A percentile compares a stretch with the other conserved stretches of the same genome.
Conservation (phyloP, 2,797 vertebrate genomes). For the Channallabes apus region DNA sequence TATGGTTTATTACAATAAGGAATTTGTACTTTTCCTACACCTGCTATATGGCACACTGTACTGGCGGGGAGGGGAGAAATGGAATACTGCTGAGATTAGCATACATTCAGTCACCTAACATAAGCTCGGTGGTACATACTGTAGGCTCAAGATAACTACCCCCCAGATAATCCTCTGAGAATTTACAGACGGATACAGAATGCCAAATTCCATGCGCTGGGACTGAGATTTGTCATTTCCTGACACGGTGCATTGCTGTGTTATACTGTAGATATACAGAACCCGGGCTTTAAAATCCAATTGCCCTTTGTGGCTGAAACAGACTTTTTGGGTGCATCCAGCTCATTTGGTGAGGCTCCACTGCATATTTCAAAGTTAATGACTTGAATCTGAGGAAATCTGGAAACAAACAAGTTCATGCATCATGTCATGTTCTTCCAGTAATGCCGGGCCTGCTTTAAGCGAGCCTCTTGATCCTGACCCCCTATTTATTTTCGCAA, state of each 20-base stretch:
- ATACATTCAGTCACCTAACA: neutral
- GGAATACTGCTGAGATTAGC: neutral
- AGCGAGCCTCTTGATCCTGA: conserved; percentile 34
- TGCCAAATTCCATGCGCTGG: neutral
- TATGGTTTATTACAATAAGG: neutral
- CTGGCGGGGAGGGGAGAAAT: neutral
- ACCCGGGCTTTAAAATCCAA: neutral
- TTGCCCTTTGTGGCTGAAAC: neutral
- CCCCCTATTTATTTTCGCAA: conserved; percentile 55
- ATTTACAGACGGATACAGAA: neutral
- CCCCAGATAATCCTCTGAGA: neutral
- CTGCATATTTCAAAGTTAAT: conserved; percentile 57
- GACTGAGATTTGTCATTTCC: neutral
- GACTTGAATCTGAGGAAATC: conserved; percentile 55
- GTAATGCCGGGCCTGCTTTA: conserved; percentile 52
- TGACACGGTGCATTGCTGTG: neutral
- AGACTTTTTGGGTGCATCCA: neutral
- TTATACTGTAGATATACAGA: neutral
- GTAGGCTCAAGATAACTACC: neutral
- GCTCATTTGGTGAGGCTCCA: conserved; percentile 36
- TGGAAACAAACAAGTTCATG: conserved; percentile 60
- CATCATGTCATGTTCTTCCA: conserved; percentile 57
- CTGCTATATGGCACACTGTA: neutral
- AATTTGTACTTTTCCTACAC: neutral
- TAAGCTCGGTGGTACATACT: no score